Evolutionary conservation across 2,113 vertebrate species (phyloP), one percentile per base, ranked within the genome.

Genomic region (Neomonachus schauinslandi): DNA sequence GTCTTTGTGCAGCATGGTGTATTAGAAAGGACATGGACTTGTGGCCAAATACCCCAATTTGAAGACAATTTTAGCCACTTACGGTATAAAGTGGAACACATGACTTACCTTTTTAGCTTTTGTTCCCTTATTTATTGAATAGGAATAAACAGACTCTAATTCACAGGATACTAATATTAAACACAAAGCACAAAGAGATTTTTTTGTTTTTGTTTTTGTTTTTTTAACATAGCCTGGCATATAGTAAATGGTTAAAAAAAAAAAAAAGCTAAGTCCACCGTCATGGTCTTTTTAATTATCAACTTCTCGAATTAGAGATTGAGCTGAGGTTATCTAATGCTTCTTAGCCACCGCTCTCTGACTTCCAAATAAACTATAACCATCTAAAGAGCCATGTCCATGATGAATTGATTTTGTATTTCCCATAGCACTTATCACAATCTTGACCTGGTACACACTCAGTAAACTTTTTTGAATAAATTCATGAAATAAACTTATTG

Each of bases 401-500:
- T 22, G 28, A 69, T 57, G 18, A 53, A 76, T 5, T 89, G 39
- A 85, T 61, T 87, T 94, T 86, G 2, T 86, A n/a, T 67, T 82
- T n/a, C 5, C 59, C 16, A n/a, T 63, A 21, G 18, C 24, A 33
- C 24, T 61, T 63, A 57, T 19, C 33, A n/a, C 19, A 71, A 8
- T 90, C 65, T 76, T 90, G 14, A 46, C 36, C n/a, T 39, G 21
- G 28, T 71, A 28, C 0, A 6, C 80, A 13, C 2, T 90, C 42
- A 61, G 42, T 24, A 42, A 93, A 49, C 6, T 39, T 19, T 55
- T 80, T 72, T 63, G 26, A 77, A 61, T 49, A 46, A 42, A 46
- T 46, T 79, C 28, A 85, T 59, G 63, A 95, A 94, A 63, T 86
- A 51, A 94, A 81, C 22, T 84, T 95, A 42, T 53, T 55, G 46